Base-by-base conservation (phyloP, 2,797 vertebrate genomes). In the Amniataba percoides region DNA sequence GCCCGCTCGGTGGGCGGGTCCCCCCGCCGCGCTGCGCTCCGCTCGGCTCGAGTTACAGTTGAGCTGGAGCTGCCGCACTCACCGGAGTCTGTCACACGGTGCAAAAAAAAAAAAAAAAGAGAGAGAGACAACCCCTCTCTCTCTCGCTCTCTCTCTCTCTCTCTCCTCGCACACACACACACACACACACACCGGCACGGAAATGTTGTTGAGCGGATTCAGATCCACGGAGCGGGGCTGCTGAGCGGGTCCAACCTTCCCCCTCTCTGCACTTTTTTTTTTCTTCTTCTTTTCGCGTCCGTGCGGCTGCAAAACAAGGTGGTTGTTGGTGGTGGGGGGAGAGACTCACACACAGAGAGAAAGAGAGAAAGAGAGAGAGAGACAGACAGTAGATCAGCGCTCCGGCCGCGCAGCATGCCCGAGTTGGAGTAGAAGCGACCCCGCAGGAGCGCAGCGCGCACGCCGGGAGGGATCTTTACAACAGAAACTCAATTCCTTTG, bases 11-110 rank as follows among this genome's bases (percentile, higher is more conserved):
- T 92, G 92, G 94, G 92, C 89, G 51, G 92, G 69, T 45, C 87
- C 78, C 59, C 39, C 14, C 3, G 58, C 64, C 3, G 58, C 64
- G 83, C 87, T 57, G 58, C 64, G 83, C 87, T 57, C 67, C 48
- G 39, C 75, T 72, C 84, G 67, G 89, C 93, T 95, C 93, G 53
- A 87, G 91, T 94, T 94, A 93, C 94, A 91, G 85, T 91, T 72
- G 81, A 88, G 87, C 88, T 84, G 57, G 60, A 88, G 92, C 90
- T 79, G 90, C 84, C 56, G 89, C 84, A 74, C 88, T 81, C 85
- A 77, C 34, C 78, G 87, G 88, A 72, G 40, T 72, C 71, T 58
- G 19, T 52, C 53, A 63, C 63, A 70, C 71, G 42, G 53, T 69
- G 36, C 10, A 5, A 27, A 36, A 34, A 62, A 48, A 58, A 13